Percentiles rank a stretch among this genome's conserved stretches.
Evolutionary conservation across 2,888 invertebrate genomes (phyloP).

Genomic region (Griposia aprilina): DNA sequence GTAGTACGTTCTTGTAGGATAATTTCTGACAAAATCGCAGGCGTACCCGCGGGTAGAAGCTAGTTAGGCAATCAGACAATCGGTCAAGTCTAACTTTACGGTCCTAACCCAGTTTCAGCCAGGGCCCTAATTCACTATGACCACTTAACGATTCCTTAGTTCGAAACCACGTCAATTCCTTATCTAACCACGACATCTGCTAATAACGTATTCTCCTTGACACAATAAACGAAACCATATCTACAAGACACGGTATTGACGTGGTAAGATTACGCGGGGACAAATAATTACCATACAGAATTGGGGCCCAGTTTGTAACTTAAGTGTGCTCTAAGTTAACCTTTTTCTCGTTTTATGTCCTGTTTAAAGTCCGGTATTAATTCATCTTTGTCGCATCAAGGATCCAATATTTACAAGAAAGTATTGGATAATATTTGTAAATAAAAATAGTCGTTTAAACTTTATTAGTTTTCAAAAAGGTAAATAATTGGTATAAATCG

Average conservation of each 20-base stretch:
- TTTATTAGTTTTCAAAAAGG: background rate
- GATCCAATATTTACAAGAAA: background rate
- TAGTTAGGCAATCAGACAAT: background rate
- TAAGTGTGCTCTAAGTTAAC: slow-evolving; percentile 11
- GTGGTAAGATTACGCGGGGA: too few relatives aligned
- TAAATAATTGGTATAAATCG: background rate
- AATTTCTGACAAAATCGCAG: too few relatives aligned
- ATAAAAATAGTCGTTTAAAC: background rate
- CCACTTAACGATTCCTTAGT: too few relatives aligned
- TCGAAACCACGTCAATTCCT: too few relatives aligned
- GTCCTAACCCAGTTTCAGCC: background rate
- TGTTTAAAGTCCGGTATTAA: background rate
- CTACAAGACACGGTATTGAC: too few relatives aligned
- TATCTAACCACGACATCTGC: too few relatives aligned
- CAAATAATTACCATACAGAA: too few relatives aligned
- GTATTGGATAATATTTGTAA: background rate
- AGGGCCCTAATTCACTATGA: too few relatives aligned
- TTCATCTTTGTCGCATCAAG: background rate
- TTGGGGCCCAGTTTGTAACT: slow-evolving; percentile 12
- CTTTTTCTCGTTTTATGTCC: background rate
- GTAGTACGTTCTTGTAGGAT: too few relatives aligned
- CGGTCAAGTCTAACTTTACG: slow-evolving; percentile 7
- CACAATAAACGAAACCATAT: too few relatives aligned
- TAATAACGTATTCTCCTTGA: too few relatives aligned
- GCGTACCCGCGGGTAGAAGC: too few relatives aligned